phyloP scores from a whole-genome alignment of 2,797 vertebrate species.

The Fistularia commersonii region DNA sequence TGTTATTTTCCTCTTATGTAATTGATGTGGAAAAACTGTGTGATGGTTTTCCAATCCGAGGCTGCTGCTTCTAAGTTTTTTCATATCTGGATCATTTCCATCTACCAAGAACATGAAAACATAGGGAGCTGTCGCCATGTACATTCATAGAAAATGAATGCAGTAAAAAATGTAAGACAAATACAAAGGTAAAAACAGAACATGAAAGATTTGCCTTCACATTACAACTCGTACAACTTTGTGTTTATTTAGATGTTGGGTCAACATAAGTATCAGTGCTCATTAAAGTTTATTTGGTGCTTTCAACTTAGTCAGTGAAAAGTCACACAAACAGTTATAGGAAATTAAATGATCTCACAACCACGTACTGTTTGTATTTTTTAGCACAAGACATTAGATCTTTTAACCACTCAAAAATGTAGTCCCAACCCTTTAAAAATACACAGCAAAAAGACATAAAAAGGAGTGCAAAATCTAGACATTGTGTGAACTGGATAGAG shows the following conservation, averaged over 20 bases:
- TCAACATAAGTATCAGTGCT: background rate
- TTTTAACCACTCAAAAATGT: slow-evolving; percentile 2
- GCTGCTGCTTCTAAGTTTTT: slow-evolving; percentile 31
- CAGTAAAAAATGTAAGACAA: background rate
- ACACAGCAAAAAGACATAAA: slow-evolving; percentile 19
- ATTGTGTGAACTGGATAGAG: slow-evolving; percentile 28
- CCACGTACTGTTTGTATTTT: slow-evolving; percentile 8
- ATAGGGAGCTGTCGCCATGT: background rate
- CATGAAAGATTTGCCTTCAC: background rate
- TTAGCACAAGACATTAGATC: slow-evolving; percentile 10
- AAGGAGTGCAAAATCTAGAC: slow-evolving; percentile 21
- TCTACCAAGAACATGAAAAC: slow-evolving; percentile 21
- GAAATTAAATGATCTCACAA: background rate
- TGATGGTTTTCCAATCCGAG: slow-evolving; percentile 14
- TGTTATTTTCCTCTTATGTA: slow-evolving; percentile 35
- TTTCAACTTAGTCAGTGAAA: slow-evolving; percentile 12
- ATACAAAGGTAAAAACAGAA: background rate
- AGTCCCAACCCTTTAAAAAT: too few relatives aligned
- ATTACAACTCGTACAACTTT: background rate
- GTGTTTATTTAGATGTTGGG: background rate
- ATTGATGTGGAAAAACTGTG: slow-evolving; percentile 37
- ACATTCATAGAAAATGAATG: background rate
- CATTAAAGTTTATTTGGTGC: slow-evolving; percentile 5
- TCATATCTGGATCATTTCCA: slow-evolving; percentile 28
- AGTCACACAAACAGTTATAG: background rate